Base-by-base conservation (phyloP, 2,113 vertebrate genomes). In the Syngnathus floridae region DNA sequence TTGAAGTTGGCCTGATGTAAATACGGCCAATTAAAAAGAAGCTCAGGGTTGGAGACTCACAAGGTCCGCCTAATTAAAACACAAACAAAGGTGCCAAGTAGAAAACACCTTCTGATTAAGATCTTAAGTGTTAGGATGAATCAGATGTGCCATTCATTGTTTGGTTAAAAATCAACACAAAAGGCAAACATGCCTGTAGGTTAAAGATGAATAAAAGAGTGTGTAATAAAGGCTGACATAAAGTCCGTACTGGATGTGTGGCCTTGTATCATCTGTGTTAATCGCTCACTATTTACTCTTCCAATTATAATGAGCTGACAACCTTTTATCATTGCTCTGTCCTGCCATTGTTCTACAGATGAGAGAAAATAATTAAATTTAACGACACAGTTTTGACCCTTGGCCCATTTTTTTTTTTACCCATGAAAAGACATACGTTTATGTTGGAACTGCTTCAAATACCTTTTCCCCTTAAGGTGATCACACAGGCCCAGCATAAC, bases 1-100 rank as follows among this genome's bases (percentile, higher is more conserved):
- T 96, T 97, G 93, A 96, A 93, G 93, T 95, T 90, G 88, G 90
- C 91, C 91, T 92, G 90, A 93, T 95, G 93, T 95, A 95, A 92
- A 94, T 93, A 92, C 81, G 83, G 92, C 91, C 94, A 98, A 96
- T 97, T 96, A 95, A 94, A 95, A 92, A 89, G 86, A 78, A 88
- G 90, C 90, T 91, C 90, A 85, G 91, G 91, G 91, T 93, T 92
- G 90, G 89, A 93, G 92, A 93, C 80, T 86, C 88, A 90, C 90
- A 93, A 93, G 91, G 91, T 94, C 92, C 88, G 90, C 90, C 91
- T 95, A 96, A 97, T 97, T 95, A 96, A 95, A 95, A 93, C 89
- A 92, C 92, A 95, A 94, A 97, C 93, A 96, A 95, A 96, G 92
- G 91, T 93, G 93, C 86, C 88, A 67, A 82, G 91, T 88, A 90